A percentile compares a stretch with the other conserved stretches of the same genome.
Conservation (phyloP, 2,797 vertebrate genomes). For the Otolemur crassicaudatus region DNA sequence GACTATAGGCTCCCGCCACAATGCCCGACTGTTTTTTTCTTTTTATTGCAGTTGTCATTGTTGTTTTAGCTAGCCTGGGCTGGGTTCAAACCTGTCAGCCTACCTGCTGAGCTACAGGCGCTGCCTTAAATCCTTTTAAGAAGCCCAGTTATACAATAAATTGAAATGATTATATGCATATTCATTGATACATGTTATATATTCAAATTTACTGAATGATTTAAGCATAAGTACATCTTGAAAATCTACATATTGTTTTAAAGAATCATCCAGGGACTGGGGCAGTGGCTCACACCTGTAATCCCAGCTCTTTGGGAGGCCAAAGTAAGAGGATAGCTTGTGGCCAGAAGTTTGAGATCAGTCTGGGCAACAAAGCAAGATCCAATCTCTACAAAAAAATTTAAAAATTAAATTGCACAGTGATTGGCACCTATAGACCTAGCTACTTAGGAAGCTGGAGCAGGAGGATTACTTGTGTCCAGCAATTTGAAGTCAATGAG, state of each 20-base stretch:
- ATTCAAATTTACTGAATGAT: constrained; percentile 26
- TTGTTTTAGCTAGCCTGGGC: too few species aligned
- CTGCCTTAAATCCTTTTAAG: neutral
- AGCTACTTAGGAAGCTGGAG: neutral
- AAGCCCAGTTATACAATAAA: constrained; percentile 16
- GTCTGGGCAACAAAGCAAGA: neutral
- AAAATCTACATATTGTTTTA: constrained; percentile 45
- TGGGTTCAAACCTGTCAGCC: too few species aligned
- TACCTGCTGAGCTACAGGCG: too few species aligned
- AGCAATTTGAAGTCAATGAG: too few species aligned
- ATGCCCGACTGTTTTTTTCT: too few species aligned
- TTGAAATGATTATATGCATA: neutral
- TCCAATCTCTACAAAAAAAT: neutral
- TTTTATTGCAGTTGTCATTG: too few species aligned
- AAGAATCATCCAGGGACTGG: neutral
- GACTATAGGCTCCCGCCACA: too few species aligned
- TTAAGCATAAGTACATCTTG: neutral
- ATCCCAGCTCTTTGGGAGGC: neutral
- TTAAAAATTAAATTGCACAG: neutral
- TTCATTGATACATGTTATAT: neutral
- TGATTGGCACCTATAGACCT: neutral
- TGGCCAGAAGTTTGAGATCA: neutral
- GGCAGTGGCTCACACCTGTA: neutral
- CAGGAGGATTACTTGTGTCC: too few species aligned
- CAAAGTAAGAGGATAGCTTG: neutral